Conservation (phyloP, 2,113 vertebrate species). For the Pelecanus crispus region DNA sequence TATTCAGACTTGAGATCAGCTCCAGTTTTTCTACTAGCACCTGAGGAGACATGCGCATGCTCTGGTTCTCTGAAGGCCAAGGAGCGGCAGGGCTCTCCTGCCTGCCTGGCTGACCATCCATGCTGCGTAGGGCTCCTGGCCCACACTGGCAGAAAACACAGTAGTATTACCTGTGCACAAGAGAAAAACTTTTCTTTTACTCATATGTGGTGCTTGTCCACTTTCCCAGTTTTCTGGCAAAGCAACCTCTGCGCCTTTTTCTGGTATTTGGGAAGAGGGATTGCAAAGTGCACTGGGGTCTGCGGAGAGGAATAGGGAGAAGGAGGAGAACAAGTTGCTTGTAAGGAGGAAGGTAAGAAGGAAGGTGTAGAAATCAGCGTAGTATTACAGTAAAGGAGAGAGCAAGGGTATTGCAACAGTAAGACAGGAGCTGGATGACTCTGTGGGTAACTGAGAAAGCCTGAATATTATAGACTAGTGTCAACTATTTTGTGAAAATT, state of each 20-base stretch:
- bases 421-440: neutral
- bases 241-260: neutral
- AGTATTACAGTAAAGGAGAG: neutral
- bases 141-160: fast-evolving
- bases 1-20: neutral
- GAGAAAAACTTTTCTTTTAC: neutral
- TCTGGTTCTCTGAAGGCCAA: neutral
- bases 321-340: neutral
- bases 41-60: fast-evolving
- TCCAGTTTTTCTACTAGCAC: neutral
- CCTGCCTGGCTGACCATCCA: neutral
- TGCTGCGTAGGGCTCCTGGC: neutral
- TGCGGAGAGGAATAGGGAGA: neutral
- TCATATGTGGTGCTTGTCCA: fast-evolving
- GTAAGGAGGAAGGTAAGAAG: neutral
- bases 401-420: neutral
- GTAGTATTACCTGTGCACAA: neutral
- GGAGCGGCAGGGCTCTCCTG: neutral
- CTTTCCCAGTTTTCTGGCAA: neutral
- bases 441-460: neutral
- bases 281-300: neutral
- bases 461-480: neutral
- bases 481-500: neutral
- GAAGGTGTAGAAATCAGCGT: neutral
- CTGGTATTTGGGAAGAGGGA: neutral